Percentiles rank a stretch among this genome's conserved stretches.
Evolutionary conservation across 2,888 invertebrate genomes (phyloP).

Genomic region (Fabriciana adippe): DNA sequence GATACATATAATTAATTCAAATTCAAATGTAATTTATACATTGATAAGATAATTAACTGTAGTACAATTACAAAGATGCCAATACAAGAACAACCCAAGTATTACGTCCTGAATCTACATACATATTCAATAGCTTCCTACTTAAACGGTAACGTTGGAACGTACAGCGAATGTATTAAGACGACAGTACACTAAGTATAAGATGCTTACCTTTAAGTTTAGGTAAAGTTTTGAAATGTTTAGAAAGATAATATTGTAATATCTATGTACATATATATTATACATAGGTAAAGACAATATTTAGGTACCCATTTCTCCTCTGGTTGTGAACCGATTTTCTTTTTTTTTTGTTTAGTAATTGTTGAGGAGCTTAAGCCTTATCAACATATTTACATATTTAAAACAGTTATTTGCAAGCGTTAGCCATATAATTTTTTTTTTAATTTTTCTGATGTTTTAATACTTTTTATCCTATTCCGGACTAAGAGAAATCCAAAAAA

Average conservation of each 20-base stretch:
- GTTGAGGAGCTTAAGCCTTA: no score
- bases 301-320: not conserved
- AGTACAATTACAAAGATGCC: conserved; percentile 38
- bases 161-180: conserved; percentile 34
- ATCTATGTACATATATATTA: no score
- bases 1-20: not conserved
- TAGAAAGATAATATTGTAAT: no score
- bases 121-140: conserved; percentile 49
- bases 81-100: conserved; percentile 26
- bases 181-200: conserved; percentile 15
- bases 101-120: conserved; percentile 44
- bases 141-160: conserved; percentile 47
- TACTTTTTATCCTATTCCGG: no score
- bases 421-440: no score
- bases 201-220: not conserved
- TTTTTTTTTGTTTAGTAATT: no score
- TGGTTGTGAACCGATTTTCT: no score
- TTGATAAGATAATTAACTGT: conserved; percentile 2
- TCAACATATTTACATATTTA: no score
- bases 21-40: conserved; percentile 2
- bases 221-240: not conserved
- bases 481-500: no score
- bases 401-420: no score
- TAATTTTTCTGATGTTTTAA: no score
- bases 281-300: not conserved